Percentiles rank a stretch among this genome's conserved stretches.
phyloP scores from a whole-genome alignment of 35 echinoderm and acorn worm species.

The Heliocidaris erythrogramma region DNA sequence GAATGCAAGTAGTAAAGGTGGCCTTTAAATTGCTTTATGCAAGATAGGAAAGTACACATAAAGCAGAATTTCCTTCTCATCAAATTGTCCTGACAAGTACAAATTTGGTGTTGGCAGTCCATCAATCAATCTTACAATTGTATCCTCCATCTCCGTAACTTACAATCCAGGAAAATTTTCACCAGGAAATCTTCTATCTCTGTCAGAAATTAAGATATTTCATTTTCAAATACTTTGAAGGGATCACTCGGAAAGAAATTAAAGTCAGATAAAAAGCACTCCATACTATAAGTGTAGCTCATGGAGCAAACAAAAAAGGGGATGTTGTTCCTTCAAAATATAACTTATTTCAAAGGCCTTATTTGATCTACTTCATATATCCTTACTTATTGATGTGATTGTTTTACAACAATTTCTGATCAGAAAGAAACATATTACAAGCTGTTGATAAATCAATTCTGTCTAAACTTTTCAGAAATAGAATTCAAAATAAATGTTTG shows the following conservation, averaged over 20 bases:
- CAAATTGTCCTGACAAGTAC: neutral
- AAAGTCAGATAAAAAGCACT: no score
- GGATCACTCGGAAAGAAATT: neutral
- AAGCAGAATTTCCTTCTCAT: neutral
- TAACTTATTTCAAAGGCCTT: no score
- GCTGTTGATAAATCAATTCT: no score
- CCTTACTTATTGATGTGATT: no score
- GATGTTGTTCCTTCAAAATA: no score
- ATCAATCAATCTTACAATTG: neutral
- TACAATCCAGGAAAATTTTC: neutral
- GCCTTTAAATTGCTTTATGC: neutral
- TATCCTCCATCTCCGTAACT: neutral
- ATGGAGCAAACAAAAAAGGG: no score
- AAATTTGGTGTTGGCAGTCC: neutral
- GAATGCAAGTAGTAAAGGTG: neutral
- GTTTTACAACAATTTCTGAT: no score
- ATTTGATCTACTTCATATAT: no score
- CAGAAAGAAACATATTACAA: no score
- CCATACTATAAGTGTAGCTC: no score
- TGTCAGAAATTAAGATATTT: neutral
- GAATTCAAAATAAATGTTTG: neutral
- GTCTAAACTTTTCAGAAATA: no score
- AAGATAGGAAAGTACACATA: neutral
- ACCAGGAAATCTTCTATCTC: neutral
- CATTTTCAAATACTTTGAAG: neutral